Base-by-base conservation (phyloP, 1,140 invertebrate species). In the Oedothorax gibbosus region DNA sequence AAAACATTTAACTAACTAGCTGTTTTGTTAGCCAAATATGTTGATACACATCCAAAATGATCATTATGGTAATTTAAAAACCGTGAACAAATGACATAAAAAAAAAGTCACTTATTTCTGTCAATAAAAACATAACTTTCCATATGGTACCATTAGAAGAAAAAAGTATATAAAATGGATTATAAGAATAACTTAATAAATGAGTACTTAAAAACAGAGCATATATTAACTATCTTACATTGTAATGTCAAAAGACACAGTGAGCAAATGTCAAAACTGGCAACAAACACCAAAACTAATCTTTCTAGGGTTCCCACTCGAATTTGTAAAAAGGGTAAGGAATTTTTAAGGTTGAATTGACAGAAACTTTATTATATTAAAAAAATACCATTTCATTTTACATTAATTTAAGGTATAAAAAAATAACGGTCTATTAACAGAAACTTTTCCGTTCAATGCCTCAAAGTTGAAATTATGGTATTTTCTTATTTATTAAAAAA, bases 211-310 rank as follows among this genome's bases (percentile, higher is more conserved):
- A 79, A 79, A 79, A 54, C 49, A 66, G 14, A 57, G 65, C 50
- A 66, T 71, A 79, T 79, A 79, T 79, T 79, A 79, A 8, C 64
- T 66, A 79, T 79, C 50, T 79, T 54, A 79, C 77, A 79, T 51
- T 11, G 35, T 77, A 64, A 77, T 65, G 57, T 10, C 57, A 79
- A 35, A 66, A 79, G 49, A 68, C 62, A 79, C 18, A 62, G 14
- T 79, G 77, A 79, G 77, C 77, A 79, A 79, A 79, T 68, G 51
- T 79, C 77, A 56, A 79, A 79, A 79, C 56, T 7, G 54, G 53
- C 18, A 60, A 64, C 15, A 15, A 77, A 77, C n/a, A 77, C 15
- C 50, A 64, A 77, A 65, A 35, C 35, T 35, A 35, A 35, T 5
- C 35, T 35, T 35, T 35, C 35, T 35, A 35, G 35, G 35, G 35